phyloP scores from a whole-genome alignment of 2,888 invertebrate species.

The Lasioglossum pauxillum region DNA sequence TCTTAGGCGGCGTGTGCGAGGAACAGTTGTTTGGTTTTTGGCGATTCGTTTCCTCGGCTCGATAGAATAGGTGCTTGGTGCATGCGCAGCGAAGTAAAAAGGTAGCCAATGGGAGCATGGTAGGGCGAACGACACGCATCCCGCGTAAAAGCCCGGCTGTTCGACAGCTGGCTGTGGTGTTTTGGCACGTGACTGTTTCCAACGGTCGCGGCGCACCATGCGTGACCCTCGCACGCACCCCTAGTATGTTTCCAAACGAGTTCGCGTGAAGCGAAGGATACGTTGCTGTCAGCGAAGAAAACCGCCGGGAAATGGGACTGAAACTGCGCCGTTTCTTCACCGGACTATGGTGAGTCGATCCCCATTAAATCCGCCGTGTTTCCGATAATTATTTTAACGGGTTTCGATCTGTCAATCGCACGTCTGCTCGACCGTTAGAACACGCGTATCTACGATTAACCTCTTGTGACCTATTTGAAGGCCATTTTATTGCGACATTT shows the following conservation, averaged over 20 bases:
- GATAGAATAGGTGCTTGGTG: not conserved
- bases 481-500: not conserved
- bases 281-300: slow-evolving; percentile 8
- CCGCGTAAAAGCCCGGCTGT: slow-evolving; percentile 6
- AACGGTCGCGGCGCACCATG: slow-evolving; percentile 71
- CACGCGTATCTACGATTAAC: not conserved
- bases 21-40: not conserved
- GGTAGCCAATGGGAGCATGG: slow-evolving; percentile 17
- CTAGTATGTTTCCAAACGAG: slow-evolving; percentile 64
- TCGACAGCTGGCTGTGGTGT: slow-evolving; percentile 61
- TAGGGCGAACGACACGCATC: not conserved
- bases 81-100: not conserved
- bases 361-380: not conserved
- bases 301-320: slow-evolving; percentile 49
- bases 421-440: not conserved
- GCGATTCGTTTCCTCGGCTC: slow-evolving; percentile 19
- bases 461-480: not conserved
- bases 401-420: not conserved
- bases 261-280: slow-evolving; percentile 44
- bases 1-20: not conserved
- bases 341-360: slow-evolving; percentile 62
- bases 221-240: slow-evolving; percentile 69
- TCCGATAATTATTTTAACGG: not conserved
- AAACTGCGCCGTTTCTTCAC: slow-evolving; percentile 58
- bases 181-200: slow-evolving; percentile 73